A percentile compares a stretch with the other conserved stretches of the same genome.
Evolutionary conservation across 2,797 vertebrate species (phyloP).

Genomic region (Natrix natrix): DNA sequence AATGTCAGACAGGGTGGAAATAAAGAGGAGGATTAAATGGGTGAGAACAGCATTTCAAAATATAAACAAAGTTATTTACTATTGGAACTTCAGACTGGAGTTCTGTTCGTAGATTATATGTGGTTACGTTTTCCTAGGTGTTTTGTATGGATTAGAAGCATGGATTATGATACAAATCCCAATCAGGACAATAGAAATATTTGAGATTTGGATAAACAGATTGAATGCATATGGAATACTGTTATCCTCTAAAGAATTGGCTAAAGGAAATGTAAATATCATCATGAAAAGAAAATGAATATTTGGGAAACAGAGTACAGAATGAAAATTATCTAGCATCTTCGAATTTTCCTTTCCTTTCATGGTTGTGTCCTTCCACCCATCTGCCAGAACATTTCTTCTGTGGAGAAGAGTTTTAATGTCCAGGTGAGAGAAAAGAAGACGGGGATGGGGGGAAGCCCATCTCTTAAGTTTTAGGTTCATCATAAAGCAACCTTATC

Average conservation of each 20-base stretch:
- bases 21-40: neutral
- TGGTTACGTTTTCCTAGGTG: neutral
- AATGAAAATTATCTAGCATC: neutral
- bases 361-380: neutral
- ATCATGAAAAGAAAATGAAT: neutral
- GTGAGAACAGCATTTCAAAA: neutral
- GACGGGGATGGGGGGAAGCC: neutral
- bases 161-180: neutral
- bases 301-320: neutral
- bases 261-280: neutral
- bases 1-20: neutral
- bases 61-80: neutral
- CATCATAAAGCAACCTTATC: neutral
- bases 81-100: neutral
- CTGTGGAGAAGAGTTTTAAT: neutral
- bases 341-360: neutral
- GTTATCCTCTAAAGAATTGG: neutral
- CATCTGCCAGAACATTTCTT: neutral
- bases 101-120: neutral
- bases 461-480: neutral
- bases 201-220: neutral
- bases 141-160: neutral
- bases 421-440: neutral
- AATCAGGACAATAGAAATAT: neutral
- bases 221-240: neutral